Evolutionary conservation across 2,797 vertebrate genomes (phyloP).

Genomic region (Lindbergichthys nudifrons): DNA sequence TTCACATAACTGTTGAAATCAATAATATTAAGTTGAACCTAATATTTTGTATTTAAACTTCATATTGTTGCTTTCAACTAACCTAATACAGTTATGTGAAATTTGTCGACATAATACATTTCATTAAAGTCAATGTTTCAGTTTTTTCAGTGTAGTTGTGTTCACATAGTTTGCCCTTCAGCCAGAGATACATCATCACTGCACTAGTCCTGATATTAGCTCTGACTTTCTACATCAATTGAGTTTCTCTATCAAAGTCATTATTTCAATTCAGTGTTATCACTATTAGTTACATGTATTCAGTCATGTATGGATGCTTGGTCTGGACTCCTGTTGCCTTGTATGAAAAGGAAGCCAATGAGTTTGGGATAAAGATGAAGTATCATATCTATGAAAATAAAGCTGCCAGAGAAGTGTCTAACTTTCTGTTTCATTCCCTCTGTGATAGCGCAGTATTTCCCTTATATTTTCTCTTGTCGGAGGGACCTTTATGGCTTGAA

Average conservation of each 20-base stretch:
- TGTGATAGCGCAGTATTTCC: not conserved
- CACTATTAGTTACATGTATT: not conserved
- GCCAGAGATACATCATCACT: no score
- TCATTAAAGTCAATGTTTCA: no score
- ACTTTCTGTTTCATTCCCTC: not conserved
- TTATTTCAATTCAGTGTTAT: not conserved
- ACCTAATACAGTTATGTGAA: no score
- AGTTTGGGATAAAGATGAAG: not conserved
- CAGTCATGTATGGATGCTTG: no score
- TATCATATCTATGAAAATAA: not conserved
- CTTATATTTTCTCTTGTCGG: constrained; percentile 10
- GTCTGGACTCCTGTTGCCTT: not conserved
- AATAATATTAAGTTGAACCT: no score
- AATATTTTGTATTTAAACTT: no score
- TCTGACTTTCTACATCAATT: not conserved
- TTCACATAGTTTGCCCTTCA: no score
- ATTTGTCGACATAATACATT: no score
- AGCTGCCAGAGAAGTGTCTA: not conserved
- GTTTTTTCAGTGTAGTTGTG: no score
- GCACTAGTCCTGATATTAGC: not conserved
- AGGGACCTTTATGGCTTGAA: not conserved
- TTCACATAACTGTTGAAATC: no score
- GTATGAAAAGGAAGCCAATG: not conserved
- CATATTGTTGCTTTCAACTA: no score
- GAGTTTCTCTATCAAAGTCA: not conserved